These are phyloP conservation scores for Scaptomyza parva DNA, from an alignment of 2,888 invertebrate genomes.

Conservation along the genomic window DNA sequence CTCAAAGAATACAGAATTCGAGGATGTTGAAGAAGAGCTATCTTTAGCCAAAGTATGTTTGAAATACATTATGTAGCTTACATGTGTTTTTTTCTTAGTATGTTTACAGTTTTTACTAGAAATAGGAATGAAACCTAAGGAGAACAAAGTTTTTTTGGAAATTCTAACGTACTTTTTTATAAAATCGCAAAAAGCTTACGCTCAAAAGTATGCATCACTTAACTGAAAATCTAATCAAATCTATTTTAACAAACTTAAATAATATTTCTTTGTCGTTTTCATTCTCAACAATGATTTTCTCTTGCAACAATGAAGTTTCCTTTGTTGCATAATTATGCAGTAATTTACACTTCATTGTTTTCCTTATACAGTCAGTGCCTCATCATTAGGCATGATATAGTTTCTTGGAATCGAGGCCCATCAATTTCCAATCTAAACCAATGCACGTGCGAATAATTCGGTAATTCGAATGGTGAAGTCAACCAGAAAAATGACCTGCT, in stretches of 20 bases:
- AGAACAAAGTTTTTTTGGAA: too few species aligned
- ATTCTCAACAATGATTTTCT: too few species aligned
- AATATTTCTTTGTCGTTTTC: background rate
- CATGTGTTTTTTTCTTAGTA: background rate
- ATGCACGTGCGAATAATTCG: conserved; percentile 76
- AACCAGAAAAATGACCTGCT: conserved; percentile 73
- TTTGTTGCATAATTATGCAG: conserved; percentile 51
- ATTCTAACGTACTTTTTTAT: background rate
- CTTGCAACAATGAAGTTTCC: too few species aligned
- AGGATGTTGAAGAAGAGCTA: background rate
- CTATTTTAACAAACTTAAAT: background rate
- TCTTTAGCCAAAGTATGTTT: background rate
- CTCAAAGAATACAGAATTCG: conserved; percentile 6
- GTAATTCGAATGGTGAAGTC: conserved; percentile 56
- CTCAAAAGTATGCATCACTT: conserved; percentile 58
- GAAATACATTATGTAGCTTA: background rate
- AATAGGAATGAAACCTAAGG: background rate
- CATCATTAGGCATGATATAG: conserved; percentile 27
- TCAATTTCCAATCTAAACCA: conserved; percentile 62
- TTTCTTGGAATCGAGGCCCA: conserved; percentile 56
- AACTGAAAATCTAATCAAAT: conserved; percentile 9
- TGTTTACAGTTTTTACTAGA: background rate
- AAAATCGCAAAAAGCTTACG: background rate
- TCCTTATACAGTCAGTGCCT: background rate
- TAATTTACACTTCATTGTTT: conserved; percentile 43